These are phyloP conservation scores for Zelostemma sp. DNA, from an alignment of 1,140 invertebrate genomes.

Conservation along the genomic window DNA sequence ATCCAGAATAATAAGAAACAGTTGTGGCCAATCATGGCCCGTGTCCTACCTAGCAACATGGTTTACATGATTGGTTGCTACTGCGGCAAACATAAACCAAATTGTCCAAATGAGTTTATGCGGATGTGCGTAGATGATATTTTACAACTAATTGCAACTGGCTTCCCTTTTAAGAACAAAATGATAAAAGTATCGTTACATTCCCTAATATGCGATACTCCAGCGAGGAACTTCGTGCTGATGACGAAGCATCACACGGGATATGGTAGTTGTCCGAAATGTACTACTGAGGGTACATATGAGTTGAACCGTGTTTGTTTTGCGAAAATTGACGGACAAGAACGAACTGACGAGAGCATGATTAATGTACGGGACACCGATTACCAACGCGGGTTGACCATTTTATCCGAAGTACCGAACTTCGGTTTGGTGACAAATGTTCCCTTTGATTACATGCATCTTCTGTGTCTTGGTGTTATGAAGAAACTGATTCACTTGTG, in stretches of 20 bases:
- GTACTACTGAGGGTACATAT: slow-evolving; percentile 16
- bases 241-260: slow-evolving; percentile 34
- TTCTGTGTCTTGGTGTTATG: slow-evolving; percentile 17
- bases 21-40: slow-evolving; percentile 35
- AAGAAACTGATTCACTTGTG: slow-evolving; percentile 15
- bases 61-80: slow-evolving; percentile 19
- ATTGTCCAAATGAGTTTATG: slow-evolving; percentile 20
- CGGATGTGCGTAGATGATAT: slow-evolving; percentile 23
- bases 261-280: slow-evolving; percentile 40
- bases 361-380: slow-evolving; percentile 1
- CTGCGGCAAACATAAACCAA: slow-evolving; percentile 19
- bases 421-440: slow-evolving; percentile 24
- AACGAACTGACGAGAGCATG: slow-evolving; percentile 22
- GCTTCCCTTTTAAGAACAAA: slow-evolving; percentile 6
- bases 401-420: slow-evolving; percentile 18
- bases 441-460: slow-evolving; percentile 27
- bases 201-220: slow-evolving; percentile 37
- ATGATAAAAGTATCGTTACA: slow-evolving; percentile 23
- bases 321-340: slow-evolving; percentile 2
- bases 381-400: slow-evolving; percentile 21
- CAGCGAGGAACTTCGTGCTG: slow-evolving; percentile 42
- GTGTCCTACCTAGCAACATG: not conserved
- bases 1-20: not conserved
- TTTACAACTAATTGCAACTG: slow-evolving; percentile 8
- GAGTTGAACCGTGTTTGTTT: slow-evolving; percentile 13